phyloP scores from a whole-genome alignment of 2,113 vertebrate genomes.

The Oophaga pumilio region DNA sequence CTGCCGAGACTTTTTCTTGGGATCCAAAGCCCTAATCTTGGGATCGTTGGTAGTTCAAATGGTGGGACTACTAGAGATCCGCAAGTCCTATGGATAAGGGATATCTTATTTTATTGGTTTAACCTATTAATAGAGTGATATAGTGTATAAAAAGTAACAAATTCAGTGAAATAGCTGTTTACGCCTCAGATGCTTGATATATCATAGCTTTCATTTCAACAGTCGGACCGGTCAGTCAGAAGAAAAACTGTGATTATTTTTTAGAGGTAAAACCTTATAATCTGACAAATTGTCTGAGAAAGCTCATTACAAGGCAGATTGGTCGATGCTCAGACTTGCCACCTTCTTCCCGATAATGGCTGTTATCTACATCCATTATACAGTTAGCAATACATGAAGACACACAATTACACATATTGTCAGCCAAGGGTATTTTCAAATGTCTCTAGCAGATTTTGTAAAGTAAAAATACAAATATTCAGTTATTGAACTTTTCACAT shows the following conservation, averaged over 20 bases:
- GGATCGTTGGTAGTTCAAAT: too few relatives aligned
- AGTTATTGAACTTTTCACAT: not conserved
- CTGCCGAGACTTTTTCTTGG: too few relatives aligned
- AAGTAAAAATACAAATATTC: not conserved
- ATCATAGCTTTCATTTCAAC: not conserved
- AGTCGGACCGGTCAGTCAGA: not conserved
- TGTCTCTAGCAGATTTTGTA: not conserved
- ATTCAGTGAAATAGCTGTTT: not conserved
- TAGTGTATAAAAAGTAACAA: not conserved
- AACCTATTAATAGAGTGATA: not conserved
- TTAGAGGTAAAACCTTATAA: not conserved
- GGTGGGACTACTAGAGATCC: too few relatives aligned
- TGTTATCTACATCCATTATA: constrained; percentile 18
- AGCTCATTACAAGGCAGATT: constrained; percentile 13
- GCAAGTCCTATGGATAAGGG: too few relatives aligned
- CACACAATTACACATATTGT: constrained; percentile 13
- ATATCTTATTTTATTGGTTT: too few relatives aligned
- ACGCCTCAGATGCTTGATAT: not conserved
- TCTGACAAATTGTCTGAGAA: constrained; percentile 15
- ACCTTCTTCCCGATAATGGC: not conserved
- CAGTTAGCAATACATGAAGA: constrained; percentile 14
- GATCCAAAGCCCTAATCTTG: too few relatives aligned
- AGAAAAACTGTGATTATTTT: constrained; percentile 19
- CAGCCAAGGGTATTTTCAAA: not conserved
- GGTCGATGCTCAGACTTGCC: not conserved